phyloP scores from a whole-genome alignment of 1,140 invertebrate genomes.

The Colletes gigas region DNA sequence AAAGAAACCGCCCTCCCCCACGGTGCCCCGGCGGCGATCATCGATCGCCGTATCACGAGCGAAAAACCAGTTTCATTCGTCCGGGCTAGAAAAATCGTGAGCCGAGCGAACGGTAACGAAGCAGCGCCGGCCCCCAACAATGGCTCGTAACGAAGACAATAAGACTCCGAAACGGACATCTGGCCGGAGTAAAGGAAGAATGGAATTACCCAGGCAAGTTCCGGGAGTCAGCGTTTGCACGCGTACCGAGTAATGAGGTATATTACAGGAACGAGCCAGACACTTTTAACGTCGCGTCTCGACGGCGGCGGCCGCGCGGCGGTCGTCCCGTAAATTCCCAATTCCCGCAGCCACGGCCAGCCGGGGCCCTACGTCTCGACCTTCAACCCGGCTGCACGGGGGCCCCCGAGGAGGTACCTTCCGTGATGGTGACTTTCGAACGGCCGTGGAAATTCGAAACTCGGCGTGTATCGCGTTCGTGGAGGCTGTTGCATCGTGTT shows the following conservation, averaged over 20 bases:
- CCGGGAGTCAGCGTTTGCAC: constrained; percentile 68
- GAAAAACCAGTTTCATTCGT: constrained; percentile 1
- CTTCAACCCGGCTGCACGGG: constrained; percentile 35
- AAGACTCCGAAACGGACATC: constrained; percentile 53
- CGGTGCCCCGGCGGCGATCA: no score
- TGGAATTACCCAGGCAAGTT: constrained; percentile 63
- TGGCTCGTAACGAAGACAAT: constrained; percentile 22
- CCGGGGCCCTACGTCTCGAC: constrained; percentile 22
- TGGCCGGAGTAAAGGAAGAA: constrained; percentile 53
- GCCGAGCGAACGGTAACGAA: neutral
- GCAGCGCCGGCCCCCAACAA: neutral
- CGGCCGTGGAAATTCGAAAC: constrained; percentile 73
- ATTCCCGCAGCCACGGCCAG: constrained; percentile 54
- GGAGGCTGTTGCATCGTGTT: constrained; percentile 57
- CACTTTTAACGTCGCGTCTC: constrained; percentile 66
- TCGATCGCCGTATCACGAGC: neutral
- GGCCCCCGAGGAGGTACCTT: constrained; percentile 38
- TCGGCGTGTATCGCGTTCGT: constrained; percentile 66
- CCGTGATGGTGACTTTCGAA: constrained; percentile 67
- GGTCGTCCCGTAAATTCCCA: constrained; percentile 72
- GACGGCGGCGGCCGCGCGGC: constrained; percentile 34
- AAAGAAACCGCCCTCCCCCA: no score
- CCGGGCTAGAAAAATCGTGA: neutral
- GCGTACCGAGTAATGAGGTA: constrained; percentile 71
- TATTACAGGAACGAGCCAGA: constrained; percentile 69